These are phyloP conservation scores for Omphaloscelis lunosa DNA, from an alignment of 2,888 invertebrate genomes.

Conservation along the genomic window DNA sequence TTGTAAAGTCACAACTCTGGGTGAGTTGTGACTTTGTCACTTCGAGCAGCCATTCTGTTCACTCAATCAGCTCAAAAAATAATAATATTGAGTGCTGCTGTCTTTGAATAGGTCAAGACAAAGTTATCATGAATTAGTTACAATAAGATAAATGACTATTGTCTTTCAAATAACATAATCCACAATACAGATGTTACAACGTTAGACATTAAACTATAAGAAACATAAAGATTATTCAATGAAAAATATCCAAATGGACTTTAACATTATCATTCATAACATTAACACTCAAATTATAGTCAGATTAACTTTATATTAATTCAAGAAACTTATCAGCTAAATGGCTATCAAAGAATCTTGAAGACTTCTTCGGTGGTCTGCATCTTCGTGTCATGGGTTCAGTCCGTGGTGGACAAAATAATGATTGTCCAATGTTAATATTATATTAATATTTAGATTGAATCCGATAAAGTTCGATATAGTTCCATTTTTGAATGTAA, in stretches of 20 bases:
- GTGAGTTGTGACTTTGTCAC: neutral
- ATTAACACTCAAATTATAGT: slow-evolving; percentile 8
- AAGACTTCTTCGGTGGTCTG: neutral
- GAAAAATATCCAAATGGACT: neutral
- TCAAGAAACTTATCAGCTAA: neutral
- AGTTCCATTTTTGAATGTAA: neutral
- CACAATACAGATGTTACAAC: neutral
- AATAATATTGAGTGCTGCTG: neutral
- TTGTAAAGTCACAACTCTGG: neutral
- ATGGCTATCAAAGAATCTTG: neutral
- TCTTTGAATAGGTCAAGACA: neutral
- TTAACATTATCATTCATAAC: neutral
- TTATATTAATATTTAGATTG: neutral
- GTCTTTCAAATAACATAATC: neutral
- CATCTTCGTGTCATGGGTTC: neutral
- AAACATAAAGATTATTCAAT: neutral
- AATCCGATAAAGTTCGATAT: too few species aligned
- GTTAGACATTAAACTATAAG: neutral
- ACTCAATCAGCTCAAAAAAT: neutral
- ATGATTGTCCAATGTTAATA: neutral
- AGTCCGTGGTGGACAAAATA: neutral
- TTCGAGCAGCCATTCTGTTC: neutral
- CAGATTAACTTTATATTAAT: slow-evolving; percentile 15
- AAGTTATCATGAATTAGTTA: neutral
- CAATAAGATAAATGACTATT: neutral